Percentiles rank a stretch among this genome's conserved stretches.
phyloP scores from a whole-genome alignment of 23 tunicate species.

The Halocynthia aurantium region DNA sequence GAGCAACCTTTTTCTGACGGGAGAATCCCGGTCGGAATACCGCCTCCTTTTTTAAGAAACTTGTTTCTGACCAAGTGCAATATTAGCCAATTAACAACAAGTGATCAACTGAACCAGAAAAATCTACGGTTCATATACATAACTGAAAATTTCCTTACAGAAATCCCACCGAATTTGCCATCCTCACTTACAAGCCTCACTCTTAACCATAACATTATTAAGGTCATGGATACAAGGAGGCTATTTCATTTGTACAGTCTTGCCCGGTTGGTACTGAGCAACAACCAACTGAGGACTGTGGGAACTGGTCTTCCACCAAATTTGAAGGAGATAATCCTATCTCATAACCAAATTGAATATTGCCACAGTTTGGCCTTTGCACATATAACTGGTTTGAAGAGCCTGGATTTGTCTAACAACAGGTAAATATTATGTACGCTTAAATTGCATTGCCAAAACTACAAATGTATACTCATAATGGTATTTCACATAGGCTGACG shows the following conservation, averaged over 20 bases:
- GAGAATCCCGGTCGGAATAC: too few species aligned
- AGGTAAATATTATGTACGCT: neutral
- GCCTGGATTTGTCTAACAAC: slow-evolving; percentile 49
- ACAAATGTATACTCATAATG: neutral
- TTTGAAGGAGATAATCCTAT: slow-evolving; percentile 23
- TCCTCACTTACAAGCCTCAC: neutral
- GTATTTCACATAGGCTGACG: slow-evolving; percentile 29
- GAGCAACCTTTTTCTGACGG: too few species aligned
- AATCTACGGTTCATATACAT: neutral
- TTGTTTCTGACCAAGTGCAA: too few species aligned
- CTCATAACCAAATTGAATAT: slow-evolving; percentile 30
- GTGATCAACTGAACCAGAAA: too few species aligned
- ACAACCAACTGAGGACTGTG: slow-evolving; percentile 36
- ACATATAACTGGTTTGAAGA: slow-evolving; percentile 13
- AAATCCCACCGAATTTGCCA: slow-evolving; percentile 9
- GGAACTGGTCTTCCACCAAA: slow-evolving; percentile 46
- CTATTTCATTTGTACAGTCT: slow-evolving; percentile 6
- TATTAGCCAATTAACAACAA: too few species aligned
- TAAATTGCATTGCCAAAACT: neutral
- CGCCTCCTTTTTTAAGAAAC: too few species aligned
- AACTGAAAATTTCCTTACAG: neutral
- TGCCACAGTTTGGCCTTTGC: slow-evolving; percentile 17
- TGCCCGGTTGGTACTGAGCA: slow-evolving; percentile 21
- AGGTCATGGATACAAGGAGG: neutral
- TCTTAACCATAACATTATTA: slow-evolving; percentile 6